Percentiles rank a stretch among this genome's conserved stretches.
Evolutionary conservation across 2,888 invertebrate species (phyloP).

Genomic region (Drosophila falleni): DNA sequence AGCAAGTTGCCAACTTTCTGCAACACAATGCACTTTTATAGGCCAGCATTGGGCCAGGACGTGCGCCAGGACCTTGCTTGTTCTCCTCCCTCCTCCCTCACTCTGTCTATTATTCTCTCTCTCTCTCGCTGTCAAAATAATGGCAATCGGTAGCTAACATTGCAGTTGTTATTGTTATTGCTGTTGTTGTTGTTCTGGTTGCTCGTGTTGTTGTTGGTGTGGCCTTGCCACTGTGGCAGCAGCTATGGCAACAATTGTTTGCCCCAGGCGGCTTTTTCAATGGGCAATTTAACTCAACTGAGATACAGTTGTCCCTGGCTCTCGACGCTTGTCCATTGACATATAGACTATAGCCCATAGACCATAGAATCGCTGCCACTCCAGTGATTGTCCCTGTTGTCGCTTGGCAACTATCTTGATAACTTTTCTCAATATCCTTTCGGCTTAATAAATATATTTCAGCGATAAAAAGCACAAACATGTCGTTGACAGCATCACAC

Average conservation of each 20-base stretch:
- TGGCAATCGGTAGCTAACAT: conserved; percentile 61
- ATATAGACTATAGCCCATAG: conserved; percentile 7
- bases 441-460: conserved; percentile 60
- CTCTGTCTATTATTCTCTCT: not conserved
- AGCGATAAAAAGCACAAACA: conserved; percentile 52
- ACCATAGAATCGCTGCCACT: conserved; percentile 2
- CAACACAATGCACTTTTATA: conserved; percentile 65
- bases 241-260: conserved; percentile 69
- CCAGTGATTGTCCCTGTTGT: conserved; percentile 14
- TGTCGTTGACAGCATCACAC: conserved; percentile 39
- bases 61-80: conserved; percentile 43
- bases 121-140: conserved; percentile 40
- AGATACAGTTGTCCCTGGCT: conserved; percentile 61
- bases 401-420: conserved; percentile 68
- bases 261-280: conserved; percentile 73
- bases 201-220: conserved; percentile 23
- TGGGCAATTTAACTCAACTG: conserved; percentile 71
- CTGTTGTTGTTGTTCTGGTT: conserved; percentile 14
- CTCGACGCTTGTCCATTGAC: conserved; percentile 8
- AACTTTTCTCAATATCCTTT: conserved; percentile 68
- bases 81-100: not conserved
- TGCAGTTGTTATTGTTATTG: conserved; percentile 42
- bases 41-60: conserved; percentile 51
- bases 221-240: conserved; percentile 49
- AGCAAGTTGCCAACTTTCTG: conserved; percentile 60